Evolutionary conservation across 1,140 invertebrate genomes (phyloP).

Genomic region (Phenacoccus solenopsis): DNA sequence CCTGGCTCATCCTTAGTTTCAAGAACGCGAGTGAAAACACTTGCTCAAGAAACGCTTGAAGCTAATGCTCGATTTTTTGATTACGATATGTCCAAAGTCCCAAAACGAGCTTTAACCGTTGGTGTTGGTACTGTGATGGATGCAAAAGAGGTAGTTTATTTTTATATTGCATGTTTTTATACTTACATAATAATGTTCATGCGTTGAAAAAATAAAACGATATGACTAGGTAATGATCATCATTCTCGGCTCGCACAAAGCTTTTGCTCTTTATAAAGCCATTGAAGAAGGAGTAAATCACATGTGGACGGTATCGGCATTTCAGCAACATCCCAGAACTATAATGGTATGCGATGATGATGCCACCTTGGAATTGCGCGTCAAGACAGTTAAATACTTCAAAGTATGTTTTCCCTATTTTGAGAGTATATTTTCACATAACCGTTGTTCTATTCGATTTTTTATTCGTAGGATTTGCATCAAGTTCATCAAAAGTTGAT

Average conservation of each 20-base stretch:
- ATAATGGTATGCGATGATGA: constrained; percentile 97
- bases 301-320: constrained; percentile 99
- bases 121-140: constrained; percentile 99
- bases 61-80: constrained; percentile 96
- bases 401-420: constrained; percentile 54
- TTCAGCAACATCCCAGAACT: constrained; percentile 85
- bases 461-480: not conserved
- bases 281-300: constrained; percentile 97
- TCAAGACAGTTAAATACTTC: constrained; percentile 99
- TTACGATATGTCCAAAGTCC: constrained; percentile 84
- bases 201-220: not conserved
- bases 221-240: constrained; percentile 78
- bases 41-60: constrained; percentile 89
- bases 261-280: constrained; percentile 90
- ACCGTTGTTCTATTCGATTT: not conserved
- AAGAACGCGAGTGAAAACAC: constrained; percentile 87
- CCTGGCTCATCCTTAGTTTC: constrained; percentile 88
- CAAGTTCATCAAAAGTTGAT: constrained; percentile 10
- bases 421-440: not conserved
- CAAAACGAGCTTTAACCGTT: constrained; percentile 88
- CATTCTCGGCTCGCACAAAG: constrained; percentile 94
- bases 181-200: no score
- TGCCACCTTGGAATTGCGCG: constrained; percentile 88
- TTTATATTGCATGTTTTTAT: not conserved
- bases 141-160: constrained; percentile 64